Percentiles rank a stretch among this genome's conserved stretches.
Conservation (phyloP, 2,888 invertebrate species). For the Malachius bipustulatus region DNA sequence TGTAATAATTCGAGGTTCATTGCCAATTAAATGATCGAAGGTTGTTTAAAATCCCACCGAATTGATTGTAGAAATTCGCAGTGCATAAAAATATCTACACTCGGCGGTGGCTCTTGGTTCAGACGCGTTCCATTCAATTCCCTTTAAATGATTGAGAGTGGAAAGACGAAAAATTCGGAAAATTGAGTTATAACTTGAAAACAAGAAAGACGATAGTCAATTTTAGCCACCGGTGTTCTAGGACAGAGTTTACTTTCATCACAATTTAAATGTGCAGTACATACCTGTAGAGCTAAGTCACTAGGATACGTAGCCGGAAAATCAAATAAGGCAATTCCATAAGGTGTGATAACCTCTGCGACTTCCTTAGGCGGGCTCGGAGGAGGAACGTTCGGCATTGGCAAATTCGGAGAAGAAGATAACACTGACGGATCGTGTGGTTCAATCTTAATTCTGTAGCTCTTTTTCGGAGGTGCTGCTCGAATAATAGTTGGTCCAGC, state of each 20-base stretch:
- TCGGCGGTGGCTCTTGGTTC: too few relatives aligned
- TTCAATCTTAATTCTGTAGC: conserved; percentile 6
- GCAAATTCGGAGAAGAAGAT: conserved; percentile 26
- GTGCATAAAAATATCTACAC: too few relatives aligned
- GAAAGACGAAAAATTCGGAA: too few relatives aligned
- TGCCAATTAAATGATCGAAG: too few relatives aligned
- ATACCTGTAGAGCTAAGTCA: conserved; percentile 69
- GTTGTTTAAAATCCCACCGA: too few relatives aligned
- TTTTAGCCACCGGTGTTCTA: too few relatives aligned
- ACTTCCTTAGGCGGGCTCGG: conserved; percentile 56
- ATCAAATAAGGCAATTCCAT: conserved; percentile 69
- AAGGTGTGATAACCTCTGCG: conserved; percentile 41
- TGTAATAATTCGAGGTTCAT: too few relatives aligned
- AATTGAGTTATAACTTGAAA: too few relatives aligned
- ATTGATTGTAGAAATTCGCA: too few relatives aligned
- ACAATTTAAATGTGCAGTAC: conserved; percentile 26
- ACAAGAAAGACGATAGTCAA: too few relatives aligned
- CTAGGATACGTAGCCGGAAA: conserved; percentile 62
- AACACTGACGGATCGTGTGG: neutral
- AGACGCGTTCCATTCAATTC: too few relatives aligned
- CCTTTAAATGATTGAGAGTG: too few relatives aligned
- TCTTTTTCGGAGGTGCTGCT: conserved; percentile 39
- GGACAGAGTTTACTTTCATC: conserved; percentile 1
- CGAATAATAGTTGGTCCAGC: conserved; percentile 63
- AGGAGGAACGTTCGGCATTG: conserved; percentile 70